These are phyloP conservation scores for Eupithecia tripunctaria DNA, from an alignment of 2,888 invertebrate species.

Conservation along the genomic window DNA sequence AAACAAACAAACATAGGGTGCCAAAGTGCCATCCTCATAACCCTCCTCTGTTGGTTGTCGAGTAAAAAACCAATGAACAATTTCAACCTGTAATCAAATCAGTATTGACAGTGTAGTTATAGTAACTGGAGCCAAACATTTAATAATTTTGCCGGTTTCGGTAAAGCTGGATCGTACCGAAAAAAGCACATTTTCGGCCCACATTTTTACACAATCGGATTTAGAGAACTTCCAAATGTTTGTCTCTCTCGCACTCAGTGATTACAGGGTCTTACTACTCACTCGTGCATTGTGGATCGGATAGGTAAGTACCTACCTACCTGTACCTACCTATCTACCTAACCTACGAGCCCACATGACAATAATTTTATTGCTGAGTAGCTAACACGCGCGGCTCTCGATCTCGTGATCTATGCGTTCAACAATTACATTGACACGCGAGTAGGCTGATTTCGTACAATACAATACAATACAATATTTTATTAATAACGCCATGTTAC, in stretches of 20 bases:
- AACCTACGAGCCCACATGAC: slow-evolving; percentile 10
- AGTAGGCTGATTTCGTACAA: neutral
- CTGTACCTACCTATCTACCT: no score
- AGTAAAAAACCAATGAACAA: neutral
- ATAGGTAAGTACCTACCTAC: no score
- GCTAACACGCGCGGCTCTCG: slow-evolving; percentile 10
- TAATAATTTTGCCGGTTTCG: neutral
- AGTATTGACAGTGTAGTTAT: no score
- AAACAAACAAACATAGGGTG: no score
- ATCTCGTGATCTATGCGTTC: slow-evolving; percentile 15
- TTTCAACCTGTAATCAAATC: no score
- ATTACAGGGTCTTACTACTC: slow-evolving; percentile 3
- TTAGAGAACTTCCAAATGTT: slow-evolving; percentile 5
- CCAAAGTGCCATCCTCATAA: no score
- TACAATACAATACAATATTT: no score
- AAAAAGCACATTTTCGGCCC: slow-evolving; percentile 11
- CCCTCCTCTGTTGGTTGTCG: no score
- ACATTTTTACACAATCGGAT: neutral
- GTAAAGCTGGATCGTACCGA: slow-evolving; percentile 2
- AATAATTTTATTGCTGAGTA: slow-evolving; percentile 12
- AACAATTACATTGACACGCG: slow-evolving; percentile 3
- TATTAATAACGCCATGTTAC: no score
- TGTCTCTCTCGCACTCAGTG: slow-evolving; percentile 5
- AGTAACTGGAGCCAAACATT: no score
- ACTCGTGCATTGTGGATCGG: slow-evolving; percentile 8